These are phyloP conservation scores for Helicolenus hilgendorfi DNA, from an alignment of 2,797 vertebrate genomes.

Conservation along the genomic window DNA sequence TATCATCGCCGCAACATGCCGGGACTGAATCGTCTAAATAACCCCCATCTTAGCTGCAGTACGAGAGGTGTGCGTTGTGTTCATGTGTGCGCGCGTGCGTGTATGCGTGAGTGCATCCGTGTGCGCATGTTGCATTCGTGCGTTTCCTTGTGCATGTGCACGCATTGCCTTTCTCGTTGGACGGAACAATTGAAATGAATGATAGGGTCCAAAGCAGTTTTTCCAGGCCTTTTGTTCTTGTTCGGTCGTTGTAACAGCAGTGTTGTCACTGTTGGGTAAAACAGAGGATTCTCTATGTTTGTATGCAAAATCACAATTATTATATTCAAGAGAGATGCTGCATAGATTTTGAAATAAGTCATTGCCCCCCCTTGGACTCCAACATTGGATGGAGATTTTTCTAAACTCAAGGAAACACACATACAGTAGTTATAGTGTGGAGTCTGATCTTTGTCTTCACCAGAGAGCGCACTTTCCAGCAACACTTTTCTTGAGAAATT, in stretches of 20 bases:
- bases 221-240: constrained; percentile 75
- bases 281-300: constrained; percentile 71
- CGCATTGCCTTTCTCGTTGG: constrained; percentile 85
- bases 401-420: constrained; percentile 53
- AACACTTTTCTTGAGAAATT: constrained; percentile 57
- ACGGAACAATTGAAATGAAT: constrained; percentile 59
- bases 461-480: constrained; percentile 39
- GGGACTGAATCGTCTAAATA: constrained; percentile 71
- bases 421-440: constrained; percentile 37
- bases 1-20: constrained; percentile 73
- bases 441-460: constrained; percentile 52
- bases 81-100: constrained; percentile 47
- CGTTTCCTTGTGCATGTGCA: constrained; percentile 89
- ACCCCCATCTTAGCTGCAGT: constrained; percentile 82
- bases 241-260: constrained; percentile 71
- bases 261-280: constrained; percentile 68
- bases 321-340: constrained; percentile 78
- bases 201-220: constrained; percentile 71
- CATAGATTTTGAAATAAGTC: constrained; percentile 67
- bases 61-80: constrained; percentile 69
- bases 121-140: constrained; percentile 86
- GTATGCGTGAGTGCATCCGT: constrained; percentile 66
- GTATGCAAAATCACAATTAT: constrained; percentile 77
- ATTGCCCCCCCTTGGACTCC: constrained; percentile 54
- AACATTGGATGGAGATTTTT: constrained; percentile 56